Conservation (phyloP, 2,797 vertebrate genomes). For the Neosilurus hyrtlii region DNA sequence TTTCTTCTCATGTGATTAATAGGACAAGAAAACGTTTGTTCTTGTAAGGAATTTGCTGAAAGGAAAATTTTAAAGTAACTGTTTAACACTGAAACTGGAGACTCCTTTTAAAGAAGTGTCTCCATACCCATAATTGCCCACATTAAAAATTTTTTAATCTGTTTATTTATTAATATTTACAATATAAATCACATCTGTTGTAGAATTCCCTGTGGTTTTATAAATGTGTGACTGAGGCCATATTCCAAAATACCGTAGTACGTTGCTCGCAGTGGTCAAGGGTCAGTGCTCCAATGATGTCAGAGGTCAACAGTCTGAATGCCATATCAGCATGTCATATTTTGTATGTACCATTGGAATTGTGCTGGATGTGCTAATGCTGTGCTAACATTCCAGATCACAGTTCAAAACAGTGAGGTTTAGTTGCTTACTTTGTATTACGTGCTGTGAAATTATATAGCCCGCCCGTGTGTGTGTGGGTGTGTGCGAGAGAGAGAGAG, state of each 20-base stretch:
- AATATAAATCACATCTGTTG: too few species aligned
- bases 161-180: too few species aligned
- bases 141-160: too few species aligned
- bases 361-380: background rate
- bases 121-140: background rate
- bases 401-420: background rate
- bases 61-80: background rate
- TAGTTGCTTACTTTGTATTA: background rate
- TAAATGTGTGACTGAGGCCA: background rate
- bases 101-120: background rate
- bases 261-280: background rate
- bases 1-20: background rate
- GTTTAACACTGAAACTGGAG: background rate
- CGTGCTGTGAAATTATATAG: background rate
- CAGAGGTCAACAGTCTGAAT: constrained; percentile 33
- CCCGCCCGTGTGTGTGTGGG: background rate
- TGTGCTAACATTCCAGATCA: background rate
- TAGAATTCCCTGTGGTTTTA: background rate
- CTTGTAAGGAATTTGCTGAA: background rate
- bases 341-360: constrained; percentile 32
- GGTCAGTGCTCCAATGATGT: background rate
- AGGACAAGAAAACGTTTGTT: background rate
- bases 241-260: background rate
- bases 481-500: background rate
- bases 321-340: constrained; percentile 26